Base-by-base conservation (phyloP, 2,113 vertebrate species). In the Tychaedon coryphoeus region DNA sequence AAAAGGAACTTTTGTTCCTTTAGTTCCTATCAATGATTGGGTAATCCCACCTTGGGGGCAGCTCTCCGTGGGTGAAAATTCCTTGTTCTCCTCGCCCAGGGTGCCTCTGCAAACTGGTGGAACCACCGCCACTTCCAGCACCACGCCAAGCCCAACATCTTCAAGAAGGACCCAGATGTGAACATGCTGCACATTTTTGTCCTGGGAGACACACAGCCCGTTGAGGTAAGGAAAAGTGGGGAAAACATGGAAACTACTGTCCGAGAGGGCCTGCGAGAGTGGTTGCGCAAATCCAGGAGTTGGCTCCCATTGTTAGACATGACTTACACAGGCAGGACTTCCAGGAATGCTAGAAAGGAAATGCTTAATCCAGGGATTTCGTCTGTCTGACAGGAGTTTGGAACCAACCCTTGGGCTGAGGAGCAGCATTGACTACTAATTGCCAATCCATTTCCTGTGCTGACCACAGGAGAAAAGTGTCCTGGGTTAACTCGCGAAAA, bases 71-170 rank as follows among this genome's bases (percentile, higher is more conserved):
- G 64, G 10, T 84, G 38, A 69, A 42, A 81, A 38, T 34, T 40
- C 36, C 62, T 45, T 22, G 4, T 47, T 77, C 45, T 40, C 50
- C 70, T 47, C 64, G 42, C 56, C 17, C 91, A 99, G 99, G 99
- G 99, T 34, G 99, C 98, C 20, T 99, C 99, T 19, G 98, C 98
- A 64, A 99, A 98, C 97, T 99, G 99, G 99, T 99, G 99, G 99
- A 99, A 99, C 95, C 99, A 99, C 73, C 98, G 99, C 24, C 99
- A 99, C 95, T 99, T 99, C 96, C 99, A 99, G 94, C 99, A 99
- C 83, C 99, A 99, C 0, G 99, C 99, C 47, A 99, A 99, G 83
- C 99, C 99, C 78, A 99, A 99, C 95, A 94, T 99, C 91, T 98
- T 99, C 96, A 83, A 90, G 23, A 99, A 99, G 95, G 99, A 99